Percentiles rank a stretch among this genome's conserved stretches.
phyloP scores from a whole-genome alignment of 37 sponge, comb jelly and placozoan genomes.

The Geodia barretti region DNA sequence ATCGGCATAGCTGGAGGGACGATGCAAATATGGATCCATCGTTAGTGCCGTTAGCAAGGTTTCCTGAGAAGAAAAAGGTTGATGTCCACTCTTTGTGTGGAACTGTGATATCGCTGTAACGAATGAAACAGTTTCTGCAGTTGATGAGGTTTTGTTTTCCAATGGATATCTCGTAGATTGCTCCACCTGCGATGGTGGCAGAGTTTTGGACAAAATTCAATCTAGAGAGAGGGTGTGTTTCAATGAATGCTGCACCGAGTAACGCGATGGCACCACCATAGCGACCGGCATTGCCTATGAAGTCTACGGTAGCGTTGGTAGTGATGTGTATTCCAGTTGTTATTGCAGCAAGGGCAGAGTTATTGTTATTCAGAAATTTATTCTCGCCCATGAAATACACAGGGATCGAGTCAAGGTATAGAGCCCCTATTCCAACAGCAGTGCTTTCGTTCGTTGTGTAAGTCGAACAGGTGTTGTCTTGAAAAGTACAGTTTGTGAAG shows the following conservation, averaged over 20 bases:
- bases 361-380: slow-evolving; percentile 13
- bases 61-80: slow-evolving; percentile 42
- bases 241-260: slow-evolving; percentile 52
- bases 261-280: slow-evolving; percentile 68
- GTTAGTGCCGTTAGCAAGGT: slow-evolving; percentile 3
- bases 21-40: slow-evolving; percentile 66
- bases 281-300: slow-evolving; percentile 40
- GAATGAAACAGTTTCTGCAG: slow-evolving; percentile 70
- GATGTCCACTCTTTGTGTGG: slow-evolving; percentile 43
- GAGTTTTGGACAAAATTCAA: slow-evolving; percentile 44
- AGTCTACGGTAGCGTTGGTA: neutral
- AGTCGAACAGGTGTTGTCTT: slow-evolving; percentile 14
- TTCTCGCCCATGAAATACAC: slow-evolving; percentile 4
- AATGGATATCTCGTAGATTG: slow-evolving; percentile 43
- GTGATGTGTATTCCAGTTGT: slow-evolving; percentile 19
- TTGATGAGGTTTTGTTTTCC: slow-evolving; percentile 56
- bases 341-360: slow-evolving; percentile 52
- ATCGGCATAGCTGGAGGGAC: slow-evolving; percentile 52
- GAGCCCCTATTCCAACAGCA: slow-evolving; percentile 42
- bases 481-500: slow-evolving; percentile 48
- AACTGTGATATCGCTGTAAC: slow-evolving; percentile 16
- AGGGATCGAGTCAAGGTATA: slow-evolving; percentile 57
- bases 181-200: slow-evolving; percentile 63
- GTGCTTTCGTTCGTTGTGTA: slow-evolving; percentile 11
- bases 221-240: neutral